Conservation (phyloP, 2,113 vertebrate species). For the Pangasianodon gigas region DNA sequence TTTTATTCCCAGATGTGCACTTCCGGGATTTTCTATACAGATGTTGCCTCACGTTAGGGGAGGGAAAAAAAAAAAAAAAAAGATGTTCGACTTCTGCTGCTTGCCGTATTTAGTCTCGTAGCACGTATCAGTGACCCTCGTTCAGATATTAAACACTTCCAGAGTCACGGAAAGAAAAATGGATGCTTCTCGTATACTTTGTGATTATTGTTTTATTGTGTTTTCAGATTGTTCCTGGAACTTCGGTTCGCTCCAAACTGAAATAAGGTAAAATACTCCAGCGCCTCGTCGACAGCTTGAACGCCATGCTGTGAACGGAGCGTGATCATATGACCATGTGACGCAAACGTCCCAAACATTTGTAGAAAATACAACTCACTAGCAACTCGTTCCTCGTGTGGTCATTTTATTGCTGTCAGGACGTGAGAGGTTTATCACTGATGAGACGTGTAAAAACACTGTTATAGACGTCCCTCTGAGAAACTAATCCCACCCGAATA, state of each 20-base stretch:
- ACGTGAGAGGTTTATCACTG: not conserved
- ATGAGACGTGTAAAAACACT: not conserved
- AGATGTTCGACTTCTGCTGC: not conserved
- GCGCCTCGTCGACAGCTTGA: not conserved
- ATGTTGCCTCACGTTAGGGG: not conserved
- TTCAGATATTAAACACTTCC: not conserved
- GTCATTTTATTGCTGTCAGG: not conserved
- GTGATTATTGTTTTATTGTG: not conserved
- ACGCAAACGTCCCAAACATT: no score
- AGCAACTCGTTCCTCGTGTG: no score
- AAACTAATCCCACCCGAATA: not conserved
- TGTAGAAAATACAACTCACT: no score
- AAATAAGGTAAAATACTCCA: not conserved
- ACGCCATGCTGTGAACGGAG: no score
- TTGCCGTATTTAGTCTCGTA: not conserved
- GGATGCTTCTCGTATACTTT: not conserved
- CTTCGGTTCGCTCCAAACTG: not conserved
- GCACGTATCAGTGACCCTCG: not conserved
- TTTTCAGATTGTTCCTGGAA: not conserved
- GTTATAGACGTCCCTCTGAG: not conserved
- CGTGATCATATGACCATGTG: no score
- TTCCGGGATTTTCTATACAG: not conserved
- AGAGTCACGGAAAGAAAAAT: not conserved
- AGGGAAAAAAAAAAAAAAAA: not conserved
- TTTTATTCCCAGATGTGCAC: not conserved